Conservation (phyloP, 2,888 invertebrate genomes). For the Synergus itoensis region DNA sequence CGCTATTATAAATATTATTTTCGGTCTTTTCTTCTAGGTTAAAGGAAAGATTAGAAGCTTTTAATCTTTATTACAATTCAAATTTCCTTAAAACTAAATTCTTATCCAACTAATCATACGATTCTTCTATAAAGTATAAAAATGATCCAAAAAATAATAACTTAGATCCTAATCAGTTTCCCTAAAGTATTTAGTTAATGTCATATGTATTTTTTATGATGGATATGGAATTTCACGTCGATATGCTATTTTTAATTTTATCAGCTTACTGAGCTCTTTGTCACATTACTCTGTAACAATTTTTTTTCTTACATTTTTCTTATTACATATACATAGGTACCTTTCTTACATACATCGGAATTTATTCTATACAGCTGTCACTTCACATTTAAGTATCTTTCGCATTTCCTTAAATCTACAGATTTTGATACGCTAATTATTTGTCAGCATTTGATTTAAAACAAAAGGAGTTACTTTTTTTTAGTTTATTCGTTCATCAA, state of each 20-base stretch:
- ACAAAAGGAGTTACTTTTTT: slow-evolving; percentile 38
- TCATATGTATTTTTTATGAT: slow-evolving; percentile 12
- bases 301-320: slow-evolving; percentile 9
- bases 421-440: slow-evolving; percentile 74
- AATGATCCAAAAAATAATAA: slow-evolving; percentile 14
- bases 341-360: slow-evolving; percentile 32
- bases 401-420: slow-evolving; percentile 18
- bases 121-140: slow-evolving; percentile 25
- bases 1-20: slow-evolving; percentile 10
- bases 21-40: slow-evolving; percentile 43
- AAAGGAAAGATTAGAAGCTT: slow-evolving; percentile 43
- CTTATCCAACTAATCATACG: slow-evolving; percentile 4
- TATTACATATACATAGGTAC: slow-evolving; percentile 3
- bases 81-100: slow-evolving; percentile 27
- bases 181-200: slow-evolving; percentile 4
- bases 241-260: slow-evolving; percentile 32
- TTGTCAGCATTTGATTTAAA: slow-evolving; percentile 73
- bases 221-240: slow-evolving; percentile 41
- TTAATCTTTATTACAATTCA: slow-evolving; percentile 52
- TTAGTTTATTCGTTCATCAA: slow-evolving; percentile 9
- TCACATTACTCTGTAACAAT: neutral
- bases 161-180: slow-evolving; percentile 3
- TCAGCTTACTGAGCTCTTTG: slow-evolving; percentile 6
- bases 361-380: slow-evolving; percentile 53
- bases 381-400: slow-evolving; percentile 62